Evolutionary conservation across 2,113 vertebrate species (phyloP).

Genomic region (Periophthalmodon schlosseri): DNA sequence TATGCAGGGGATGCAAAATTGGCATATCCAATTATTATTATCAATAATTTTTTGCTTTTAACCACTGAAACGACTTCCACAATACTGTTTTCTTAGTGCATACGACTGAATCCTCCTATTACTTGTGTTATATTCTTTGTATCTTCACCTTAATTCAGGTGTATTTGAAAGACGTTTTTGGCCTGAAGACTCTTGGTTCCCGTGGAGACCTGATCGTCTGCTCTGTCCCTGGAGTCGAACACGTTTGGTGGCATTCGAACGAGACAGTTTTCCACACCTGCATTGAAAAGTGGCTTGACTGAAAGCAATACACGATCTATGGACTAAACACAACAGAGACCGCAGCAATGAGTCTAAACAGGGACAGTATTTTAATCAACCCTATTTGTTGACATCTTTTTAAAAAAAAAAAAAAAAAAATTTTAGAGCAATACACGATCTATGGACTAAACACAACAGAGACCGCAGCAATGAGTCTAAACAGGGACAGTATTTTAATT

Average conservation of each 20-base stretch:
- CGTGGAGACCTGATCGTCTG: constrained; percentile 82
- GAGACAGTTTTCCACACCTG: constrained; percentile 83
- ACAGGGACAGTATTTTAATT: neutral
- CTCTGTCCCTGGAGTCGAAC: constrained; percentile 76
- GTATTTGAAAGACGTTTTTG: constrained; percentile 81
- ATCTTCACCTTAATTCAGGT: constrained; percentile 51
- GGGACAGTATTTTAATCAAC: neutral
- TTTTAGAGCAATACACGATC: neutral
- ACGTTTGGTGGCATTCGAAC: constrained; percentile 87
- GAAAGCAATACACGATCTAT: constrained; percentile 21
- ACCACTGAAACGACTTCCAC: neutral
- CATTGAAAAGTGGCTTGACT: constrained; percentile 86
- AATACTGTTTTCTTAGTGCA: neutral
- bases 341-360: neutral
- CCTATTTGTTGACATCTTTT: too few relatives aligned
- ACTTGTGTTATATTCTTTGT: neutral
- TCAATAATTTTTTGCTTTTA: too few relatives aligned
- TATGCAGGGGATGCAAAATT: too few relatives aligned
- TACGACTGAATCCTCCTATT: too few relatives aligned
- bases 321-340: neutral
- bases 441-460: neutral
- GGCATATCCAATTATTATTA: too few relatives aligned
- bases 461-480: neutral
- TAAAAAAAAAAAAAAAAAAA: neutral
- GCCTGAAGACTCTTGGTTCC: constrained; percentile 84